phyloP scores from a whole-genome alignment of 2,113 vertebrate species.

The Prionailurus bengalensis region DNA sequence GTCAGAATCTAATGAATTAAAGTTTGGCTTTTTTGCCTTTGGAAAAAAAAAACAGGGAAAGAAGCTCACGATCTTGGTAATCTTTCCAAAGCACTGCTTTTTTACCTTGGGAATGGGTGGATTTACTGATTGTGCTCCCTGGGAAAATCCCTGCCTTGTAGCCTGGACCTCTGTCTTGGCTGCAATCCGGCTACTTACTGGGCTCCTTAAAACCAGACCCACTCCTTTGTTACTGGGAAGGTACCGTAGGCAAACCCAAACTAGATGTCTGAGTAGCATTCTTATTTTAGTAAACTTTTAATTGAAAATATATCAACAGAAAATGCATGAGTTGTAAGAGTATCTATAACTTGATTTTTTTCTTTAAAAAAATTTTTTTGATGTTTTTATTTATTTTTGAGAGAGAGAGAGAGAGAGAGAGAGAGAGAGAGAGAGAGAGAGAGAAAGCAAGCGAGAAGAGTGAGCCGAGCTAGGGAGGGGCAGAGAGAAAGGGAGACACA shows the following conservation, averaged over 20 bases:
- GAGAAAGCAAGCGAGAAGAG: no score
- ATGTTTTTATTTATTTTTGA: no score
- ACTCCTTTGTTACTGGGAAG: neutral
- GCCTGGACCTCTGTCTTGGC: neutral
- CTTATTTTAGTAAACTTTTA: neutral
- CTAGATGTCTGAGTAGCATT: neutral
- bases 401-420: no score
- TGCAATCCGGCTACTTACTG: neutral
- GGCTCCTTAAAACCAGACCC: neutral
- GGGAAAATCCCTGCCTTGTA: neutral
- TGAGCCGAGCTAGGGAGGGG: no score
- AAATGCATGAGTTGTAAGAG: neutral
- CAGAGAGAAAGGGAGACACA: no score
- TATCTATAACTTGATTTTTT: neutral
- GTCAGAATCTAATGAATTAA: neutral
- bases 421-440: no score
- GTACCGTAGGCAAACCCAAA: neutral
- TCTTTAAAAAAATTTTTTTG: no score
- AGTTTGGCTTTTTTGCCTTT: neutral
- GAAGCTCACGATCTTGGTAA: neutral
- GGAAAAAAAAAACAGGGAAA: neutral
- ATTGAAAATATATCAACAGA: neutral
- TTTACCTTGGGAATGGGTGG: neutral
- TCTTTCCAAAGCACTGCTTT: neutral
- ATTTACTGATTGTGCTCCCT: neutral